phyloP scores from a whole-genome alignment of 2,113 vertebrate genomes.

The Malurus melanocephalus region DNA sequence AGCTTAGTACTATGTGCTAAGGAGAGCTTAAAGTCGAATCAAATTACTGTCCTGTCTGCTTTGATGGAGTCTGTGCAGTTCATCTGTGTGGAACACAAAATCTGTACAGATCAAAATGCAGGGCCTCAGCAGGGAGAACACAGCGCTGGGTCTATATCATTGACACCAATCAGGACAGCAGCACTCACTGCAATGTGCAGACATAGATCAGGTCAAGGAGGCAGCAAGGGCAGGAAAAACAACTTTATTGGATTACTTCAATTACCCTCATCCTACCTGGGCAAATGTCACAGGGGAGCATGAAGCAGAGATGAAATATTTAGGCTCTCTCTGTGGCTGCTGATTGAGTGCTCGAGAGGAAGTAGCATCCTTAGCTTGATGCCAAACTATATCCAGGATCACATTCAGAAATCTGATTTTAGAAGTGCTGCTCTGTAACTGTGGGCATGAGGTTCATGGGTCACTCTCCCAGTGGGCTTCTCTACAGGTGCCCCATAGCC shows the following conservation, averaged over 20 bases:
- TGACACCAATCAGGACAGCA: background rate
- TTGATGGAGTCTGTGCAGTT: background rate
- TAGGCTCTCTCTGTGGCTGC: background rate
- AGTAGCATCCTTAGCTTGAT: background rate
- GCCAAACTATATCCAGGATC: background rate
- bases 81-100: background rate
- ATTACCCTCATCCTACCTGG: background rate
- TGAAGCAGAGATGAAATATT: background rate
- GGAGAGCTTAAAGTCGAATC: background rate
- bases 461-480: background rate
- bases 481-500: background rate
- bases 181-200: background rate
- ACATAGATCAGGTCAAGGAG: background rate
- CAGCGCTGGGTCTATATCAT: background rate
- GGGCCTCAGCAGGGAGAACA: background rate
- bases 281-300: background rate
- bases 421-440: background rate
- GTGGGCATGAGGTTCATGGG: background rate
- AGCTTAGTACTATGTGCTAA: background rate
- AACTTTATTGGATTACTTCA: background rate
- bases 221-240: background rate
- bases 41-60: background rate
- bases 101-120: background rate
- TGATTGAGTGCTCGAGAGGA: fast-evolving
- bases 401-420: background rate